Conservation (phyloP, 2,797 vertebrate genomes). For the Sebastes reedi region DNA sequence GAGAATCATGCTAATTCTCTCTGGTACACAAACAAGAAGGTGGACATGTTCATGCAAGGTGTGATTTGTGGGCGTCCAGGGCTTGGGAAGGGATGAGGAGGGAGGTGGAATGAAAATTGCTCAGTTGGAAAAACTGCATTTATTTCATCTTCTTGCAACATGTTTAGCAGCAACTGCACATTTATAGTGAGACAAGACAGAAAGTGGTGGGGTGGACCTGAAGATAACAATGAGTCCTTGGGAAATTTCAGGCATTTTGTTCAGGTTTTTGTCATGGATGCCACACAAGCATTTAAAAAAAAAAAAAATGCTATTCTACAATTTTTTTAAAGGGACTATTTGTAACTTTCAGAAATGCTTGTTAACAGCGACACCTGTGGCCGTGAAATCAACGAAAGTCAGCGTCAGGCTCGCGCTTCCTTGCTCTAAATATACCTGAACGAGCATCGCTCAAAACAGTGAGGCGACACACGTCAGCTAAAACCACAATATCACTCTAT, state of each 20-base stretch:
- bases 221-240: background rate
- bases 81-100: background rate
- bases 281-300: too few species aligned
- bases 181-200: background rate
- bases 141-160: conserved; percentile 14
- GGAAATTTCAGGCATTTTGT: background rate
- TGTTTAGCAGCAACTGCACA: conserved; percentile 11
- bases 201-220: background rate
- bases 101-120: conserved; percentile 25
- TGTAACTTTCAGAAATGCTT: too few species aligned
- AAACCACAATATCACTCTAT: too few species aligned
- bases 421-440: too few species aligned
- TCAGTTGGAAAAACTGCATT: conserved; percentile 16
- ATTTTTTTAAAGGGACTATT: too few species aligned
- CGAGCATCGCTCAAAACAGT: too few species aligned
- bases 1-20: conserved; percentile 42
- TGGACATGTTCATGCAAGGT: conserved; percentile 33
- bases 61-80: conserved; percentile 31
- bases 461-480: too few species aligned
- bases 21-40: conserved; percentile 34
- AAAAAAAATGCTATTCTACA: too few species aligned
- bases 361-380: too few species aligned
- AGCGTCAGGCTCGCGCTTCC: too few species aligned
- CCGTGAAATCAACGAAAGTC: too few species aligned
- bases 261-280: too few species aligned